A percentile compares a stretch with the other conserved stretches of the same genome.
phyloP scores from a whole-genome alignment of 2,888 invertebrate species.

The Catocala nupta region DNA sequence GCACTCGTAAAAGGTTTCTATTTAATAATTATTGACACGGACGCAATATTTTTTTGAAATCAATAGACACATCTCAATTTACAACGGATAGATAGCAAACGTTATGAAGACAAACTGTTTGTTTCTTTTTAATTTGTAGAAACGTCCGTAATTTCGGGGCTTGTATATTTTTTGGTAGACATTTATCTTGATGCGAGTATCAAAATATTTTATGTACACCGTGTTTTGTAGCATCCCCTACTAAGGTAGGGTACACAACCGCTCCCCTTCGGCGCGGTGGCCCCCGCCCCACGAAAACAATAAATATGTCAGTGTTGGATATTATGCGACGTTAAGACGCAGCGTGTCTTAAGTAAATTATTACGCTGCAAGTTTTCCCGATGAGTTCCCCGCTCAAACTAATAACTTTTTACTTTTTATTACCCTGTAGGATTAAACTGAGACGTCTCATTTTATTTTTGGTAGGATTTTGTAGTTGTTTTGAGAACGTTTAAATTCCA shows the following conservation, averaged over 20 bases:
- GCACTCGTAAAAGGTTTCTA: slow-evolving; percentile 36
- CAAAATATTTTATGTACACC: slow-evolving; percentile 58
- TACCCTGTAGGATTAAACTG: slow-evolving; percentile 68
- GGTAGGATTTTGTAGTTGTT: slow-evolving; percentile 47
- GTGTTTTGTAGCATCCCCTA: slow-evolving; percentile 54
- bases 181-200: slow-evolving; percentile 43
- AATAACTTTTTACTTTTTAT: slow-evolving; percentile 84
- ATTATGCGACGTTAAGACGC: slow-evolving; percentile 79
- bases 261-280: slow-evolving; percentile 54
- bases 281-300: slow-evolving; percentile 79
- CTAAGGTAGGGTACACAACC: slow-evolving; percentile 26
- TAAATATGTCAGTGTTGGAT: slow-evolving; percentile 86
- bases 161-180: slow-evolving; percentile 40
- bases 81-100: slow-evolving; percentile 34
- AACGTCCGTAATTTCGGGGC: slow-evolving; percentile 32
- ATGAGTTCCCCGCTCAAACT: slow-evolving; percentile 78
- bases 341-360: slow-evolving; percentile 81
- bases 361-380: slow-evolving; percentile 80
- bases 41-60: slow-evolving; percentile 27
- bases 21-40: slow-evolving; percentile 29
- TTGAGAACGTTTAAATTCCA: slow-evolving; percentile 35
- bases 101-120: slow-evolving; percentile 8
- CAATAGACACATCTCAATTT: slow-evolving; percentile 39
- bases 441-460: slow-evolving; percentile 63
- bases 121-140: slow-evolving; percentile 36